Conservation (phyloP, 2,797 vertebrate genomes). For the Dipus sagitta region DNA sequence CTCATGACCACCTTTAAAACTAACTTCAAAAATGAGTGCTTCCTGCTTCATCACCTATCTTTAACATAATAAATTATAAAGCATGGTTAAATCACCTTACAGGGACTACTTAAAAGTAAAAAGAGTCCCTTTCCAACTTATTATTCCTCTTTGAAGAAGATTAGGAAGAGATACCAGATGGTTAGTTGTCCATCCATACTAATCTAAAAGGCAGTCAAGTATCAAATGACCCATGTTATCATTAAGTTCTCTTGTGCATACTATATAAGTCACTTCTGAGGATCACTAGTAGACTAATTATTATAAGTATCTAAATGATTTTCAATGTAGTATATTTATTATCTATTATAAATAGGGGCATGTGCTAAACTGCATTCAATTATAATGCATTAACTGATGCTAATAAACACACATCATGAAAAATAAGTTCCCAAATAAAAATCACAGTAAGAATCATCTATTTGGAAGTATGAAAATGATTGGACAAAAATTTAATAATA, state of each 20-base stretch:
- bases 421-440: slow-evolving; percentile 59
- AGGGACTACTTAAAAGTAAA: slow-evolving; percentile 66
- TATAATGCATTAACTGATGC: slow-evolving; percentile 40
- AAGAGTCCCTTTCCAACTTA: slow-evolving; percentile 55
- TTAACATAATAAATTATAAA: slow-evolving; percentile 74
- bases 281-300: slow-evolving; percentile 62
- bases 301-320: slow-evolving; percentile 46
- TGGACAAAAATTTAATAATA: background rate
- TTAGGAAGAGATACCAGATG: slow-evolving; percentile 69
- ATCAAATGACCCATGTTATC: slow-evolving; percentile 59
- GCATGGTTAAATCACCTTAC: slow-evolving; percentile 68
- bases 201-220: slow-evolving; percentile 67
- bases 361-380: slow-evolving; percentile 49
- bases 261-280: slow-evolving; percentile 58
- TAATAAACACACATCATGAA: slow-evolving; percentile 44
- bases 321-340: slow-evolving; percentile 38
- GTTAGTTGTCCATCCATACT: slow-evolving; percentile 66
- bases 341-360: slow-evolving; percentile 33
- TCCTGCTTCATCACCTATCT: slow-evolving; percentile 69
- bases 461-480: slow-evolving; percentile 19
- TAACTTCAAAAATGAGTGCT: slow-evolving; percentile 71
- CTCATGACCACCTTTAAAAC: slow-evolving; percentile 69
- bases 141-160: slow-evolving; percentile 65
- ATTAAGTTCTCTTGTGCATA: slow-evolving; percentile 59
- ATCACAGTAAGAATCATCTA: slow-evolving; percentile 48